Conservation (phyloP, 2,797 vertebrate genomes). For the Buphagus erythrorhynchus region DNA sequence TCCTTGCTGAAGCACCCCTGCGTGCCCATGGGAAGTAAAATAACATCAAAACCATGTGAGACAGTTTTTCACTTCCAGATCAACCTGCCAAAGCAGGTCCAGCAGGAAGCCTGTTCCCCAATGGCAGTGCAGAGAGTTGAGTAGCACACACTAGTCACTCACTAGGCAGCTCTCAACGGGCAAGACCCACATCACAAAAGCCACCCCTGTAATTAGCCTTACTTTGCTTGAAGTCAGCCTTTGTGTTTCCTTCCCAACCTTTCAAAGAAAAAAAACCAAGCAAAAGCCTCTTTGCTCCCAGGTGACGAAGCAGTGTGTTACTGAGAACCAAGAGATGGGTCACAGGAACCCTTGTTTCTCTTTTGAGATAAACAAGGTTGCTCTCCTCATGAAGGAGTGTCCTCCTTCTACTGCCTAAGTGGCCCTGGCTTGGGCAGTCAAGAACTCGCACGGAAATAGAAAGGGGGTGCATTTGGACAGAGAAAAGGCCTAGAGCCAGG, state of each 20-base stretch:
- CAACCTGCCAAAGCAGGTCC: neutral
- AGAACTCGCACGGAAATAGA: neutral
- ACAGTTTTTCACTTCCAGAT: neutral
- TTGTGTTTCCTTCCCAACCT: neutral
- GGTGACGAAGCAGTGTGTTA: neutral
- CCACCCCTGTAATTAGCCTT: neutral
- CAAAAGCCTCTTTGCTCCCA: neutral
- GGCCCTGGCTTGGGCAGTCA: neutral
- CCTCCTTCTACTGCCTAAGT: neutral
- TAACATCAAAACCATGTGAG: neutral
- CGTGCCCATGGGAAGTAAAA: neutral
- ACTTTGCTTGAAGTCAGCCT: neutral
- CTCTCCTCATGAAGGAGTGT: neutral
- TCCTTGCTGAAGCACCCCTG: neutral
- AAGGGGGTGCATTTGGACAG: neutral
- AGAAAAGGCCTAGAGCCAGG: neutral
- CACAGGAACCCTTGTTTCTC: neutral
- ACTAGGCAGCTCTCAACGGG: neutral
- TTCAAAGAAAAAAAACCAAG: neutral
- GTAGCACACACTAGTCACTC: neutral
- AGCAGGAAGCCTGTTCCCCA: neutral
- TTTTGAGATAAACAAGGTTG: neutral
- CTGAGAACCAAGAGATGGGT: neutral
- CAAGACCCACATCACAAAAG: neutral
- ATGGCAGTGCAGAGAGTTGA: fast-evolving